These are phyloP conservation scores for Palythoa heliodiscus DNA, from an alignment of 92 coral and sea anemone species.

Conservation along the genomic window DNA sequence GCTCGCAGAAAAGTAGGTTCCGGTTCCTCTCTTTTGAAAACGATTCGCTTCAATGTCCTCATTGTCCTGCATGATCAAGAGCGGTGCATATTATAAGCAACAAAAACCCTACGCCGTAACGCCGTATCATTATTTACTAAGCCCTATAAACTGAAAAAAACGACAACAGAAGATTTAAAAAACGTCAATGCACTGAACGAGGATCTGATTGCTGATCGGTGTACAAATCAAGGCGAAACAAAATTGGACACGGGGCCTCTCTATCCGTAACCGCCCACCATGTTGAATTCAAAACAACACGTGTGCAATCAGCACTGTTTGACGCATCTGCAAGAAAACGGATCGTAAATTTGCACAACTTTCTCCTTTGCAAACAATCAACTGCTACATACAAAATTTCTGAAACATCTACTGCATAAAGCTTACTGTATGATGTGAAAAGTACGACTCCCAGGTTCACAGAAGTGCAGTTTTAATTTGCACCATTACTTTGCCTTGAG, in stretches of 20 bases:
- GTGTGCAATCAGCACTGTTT: constrained; percentile 9
- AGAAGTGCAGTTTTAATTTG: no score
- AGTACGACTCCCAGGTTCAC: not conserved
- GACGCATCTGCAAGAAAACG: not conserved
- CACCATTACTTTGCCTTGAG: not conserved
- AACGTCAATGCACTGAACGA: not conserved
- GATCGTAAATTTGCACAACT: not conserved
- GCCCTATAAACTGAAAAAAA: not conserved
- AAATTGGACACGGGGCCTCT: no score
- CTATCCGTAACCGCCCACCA: constrained; percentile 31
- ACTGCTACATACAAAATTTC: not conserved
- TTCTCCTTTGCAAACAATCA: constrained; percentile 1
- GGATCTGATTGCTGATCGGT: not conserved
- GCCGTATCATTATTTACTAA: not conserved
- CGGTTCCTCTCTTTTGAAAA: not conserved
- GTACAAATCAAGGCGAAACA: not conserved
- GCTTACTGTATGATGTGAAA: not conserved
- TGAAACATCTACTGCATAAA: not conserved
- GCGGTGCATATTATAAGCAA: no score
- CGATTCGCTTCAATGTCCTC: not conserved
- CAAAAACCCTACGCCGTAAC: not conserved
- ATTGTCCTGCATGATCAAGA: not conserved
- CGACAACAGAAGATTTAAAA: no score
- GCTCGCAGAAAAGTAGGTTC: not conserved
- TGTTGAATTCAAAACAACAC: constrained; percentile 34